phyloP scores from a whole-genome alignment of 2,113 vertebrate species.

The Tor tambroides region DNA sequence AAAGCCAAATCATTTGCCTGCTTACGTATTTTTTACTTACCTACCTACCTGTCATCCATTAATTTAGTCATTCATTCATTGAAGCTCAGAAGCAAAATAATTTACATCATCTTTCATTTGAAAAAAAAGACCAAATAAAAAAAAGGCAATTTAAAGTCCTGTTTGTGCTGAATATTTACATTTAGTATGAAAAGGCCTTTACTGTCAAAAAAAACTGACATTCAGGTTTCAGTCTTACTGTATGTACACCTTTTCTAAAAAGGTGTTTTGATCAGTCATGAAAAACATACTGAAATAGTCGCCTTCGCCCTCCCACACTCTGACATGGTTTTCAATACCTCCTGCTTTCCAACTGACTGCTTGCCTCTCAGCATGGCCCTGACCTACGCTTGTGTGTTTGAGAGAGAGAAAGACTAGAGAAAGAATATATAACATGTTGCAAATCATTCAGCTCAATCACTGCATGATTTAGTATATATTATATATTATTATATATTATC shows the following conservation, averaged over 20 bases:
- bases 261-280: background rate
- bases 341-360: too few relatives aligned
- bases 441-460: background rate
- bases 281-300: background rate
- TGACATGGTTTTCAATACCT: constrained; percentile 53
- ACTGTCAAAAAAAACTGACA: background rate
- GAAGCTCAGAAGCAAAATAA: too few relatives aligned
- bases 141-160: background rate
- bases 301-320: background rate
- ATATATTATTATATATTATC: background rate
- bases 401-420: background rate
- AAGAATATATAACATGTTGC: background rate
- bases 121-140: too few relatives aligned
- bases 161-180: background rate
- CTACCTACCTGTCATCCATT: too few relatives aligned
- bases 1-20: too few relatives aligned
- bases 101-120: too few relatives aligned
- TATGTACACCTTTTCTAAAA: background rate
- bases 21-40: too few relatives aligned
- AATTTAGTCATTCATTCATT: too few relatives aligned
- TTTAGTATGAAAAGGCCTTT: background rate
- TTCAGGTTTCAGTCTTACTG: background rate
- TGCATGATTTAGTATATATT: too few relatives aligned
- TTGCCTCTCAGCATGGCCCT: too few relatives aligned
- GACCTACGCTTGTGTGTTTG: too few relatives aligned